Conservation (phyloP, 1,140 invertebrate genomes). For the Holotrichia oblita region DNA sequence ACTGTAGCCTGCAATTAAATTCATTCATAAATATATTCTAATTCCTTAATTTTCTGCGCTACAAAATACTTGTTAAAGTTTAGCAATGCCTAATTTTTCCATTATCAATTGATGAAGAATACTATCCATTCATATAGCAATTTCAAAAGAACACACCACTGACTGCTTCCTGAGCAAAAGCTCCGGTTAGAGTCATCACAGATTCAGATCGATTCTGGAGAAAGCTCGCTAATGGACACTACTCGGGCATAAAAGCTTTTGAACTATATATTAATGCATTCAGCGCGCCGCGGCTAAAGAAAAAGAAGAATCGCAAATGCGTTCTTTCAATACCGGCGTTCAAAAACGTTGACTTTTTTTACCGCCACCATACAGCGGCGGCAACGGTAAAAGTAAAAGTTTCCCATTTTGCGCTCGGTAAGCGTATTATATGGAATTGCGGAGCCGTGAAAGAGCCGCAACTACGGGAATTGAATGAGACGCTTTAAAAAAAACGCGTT, state of each 20-base stretch:
- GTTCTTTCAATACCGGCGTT: neutral
- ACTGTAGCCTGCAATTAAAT: too few species aligned
- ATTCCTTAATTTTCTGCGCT: too few species aligned
- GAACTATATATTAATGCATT: conserved; percentile 4
- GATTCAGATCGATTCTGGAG: neutral
- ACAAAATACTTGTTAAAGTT: too few species aligned
- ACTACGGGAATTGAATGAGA: neutral
- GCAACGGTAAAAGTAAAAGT: neutral
- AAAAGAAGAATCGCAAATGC: neutral
- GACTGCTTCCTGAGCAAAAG: neutral
- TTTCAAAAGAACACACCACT: neutral
- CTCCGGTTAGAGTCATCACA: neutral
- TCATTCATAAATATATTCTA: too few species aligned
- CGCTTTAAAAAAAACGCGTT: conserved; percentile 2
- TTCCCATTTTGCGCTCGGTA: neutral
- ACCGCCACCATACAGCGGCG: neutral
- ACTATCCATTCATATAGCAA: too few species aligned
- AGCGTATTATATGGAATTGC: neutral
- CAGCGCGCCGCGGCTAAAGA: neutral
- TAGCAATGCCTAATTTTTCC: too few species aligned
- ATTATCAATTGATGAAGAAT: too few species aligned
- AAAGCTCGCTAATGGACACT: neutral
- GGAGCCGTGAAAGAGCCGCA: neutral
- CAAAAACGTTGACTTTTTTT: neutral
- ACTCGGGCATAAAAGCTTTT: neutral